Evolutionary conservation across 2,113 vertebrate genomes (phyloP).

Genomic region (Typhlomys cinereus): DNA sequence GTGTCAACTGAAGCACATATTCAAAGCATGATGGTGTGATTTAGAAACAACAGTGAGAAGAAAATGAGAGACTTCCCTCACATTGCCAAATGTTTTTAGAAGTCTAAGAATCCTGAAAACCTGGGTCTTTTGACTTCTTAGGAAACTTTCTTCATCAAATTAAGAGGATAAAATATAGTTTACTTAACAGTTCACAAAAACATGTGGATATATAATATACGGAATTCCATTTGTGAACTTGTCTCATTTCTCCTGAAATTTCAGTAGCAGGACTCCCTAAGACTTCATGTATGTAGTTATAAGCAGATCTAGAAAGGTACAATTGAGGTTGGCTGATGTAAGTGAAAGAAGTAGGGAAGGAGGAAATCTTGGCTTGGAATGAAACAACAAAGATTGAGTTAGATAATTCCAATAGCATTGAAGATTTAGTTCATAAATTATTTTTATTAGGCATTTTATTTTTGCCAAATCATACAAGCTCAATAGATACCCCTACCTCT

Average conservation of each 20-base stretch:
- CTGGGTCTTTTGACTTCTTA: not conserved
- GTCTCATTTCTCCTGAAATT: not conserved
- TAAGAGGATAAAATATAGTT: constrained; percentile 5
- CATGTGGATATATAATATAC: not conserved
- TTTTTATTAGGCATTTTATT: no score
- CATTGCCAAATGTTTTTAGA: not conserved
- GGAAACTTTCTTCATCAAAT: not conserved
- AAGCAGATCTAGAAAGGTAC: not conserved
- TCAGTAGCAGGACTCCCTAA: not conserved
- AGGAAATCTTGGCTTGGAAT: not conserved
- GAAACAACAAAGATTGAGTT: not conserved
- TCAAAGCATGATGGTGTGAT: not conserved
- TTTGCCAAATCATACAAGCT: no score
- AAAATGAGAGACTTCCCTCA: not conserved
- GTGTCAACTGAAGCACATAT: not conserved
- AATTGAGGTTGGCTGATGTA: not conserved
- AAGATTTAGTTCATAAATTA: not conserved
- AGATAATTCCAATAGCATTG: not conserved
- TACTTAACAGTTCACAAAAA: constrained; percentile 27
- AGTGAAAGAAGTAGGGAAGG: not conserved
- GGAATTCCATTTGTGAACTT: not conserved
- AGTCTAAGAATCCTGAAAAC: not conserved
- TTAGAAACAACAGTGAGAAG: not conserved
- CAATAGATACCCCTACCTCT: no score
- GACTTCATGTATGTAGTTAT: not conserved